Percentiles rank a stretch among this genome's conserved stretches.
Conservation (phyloP, 2,888 invertebrate species). For the Yponomeuta malinellus region DNA sequence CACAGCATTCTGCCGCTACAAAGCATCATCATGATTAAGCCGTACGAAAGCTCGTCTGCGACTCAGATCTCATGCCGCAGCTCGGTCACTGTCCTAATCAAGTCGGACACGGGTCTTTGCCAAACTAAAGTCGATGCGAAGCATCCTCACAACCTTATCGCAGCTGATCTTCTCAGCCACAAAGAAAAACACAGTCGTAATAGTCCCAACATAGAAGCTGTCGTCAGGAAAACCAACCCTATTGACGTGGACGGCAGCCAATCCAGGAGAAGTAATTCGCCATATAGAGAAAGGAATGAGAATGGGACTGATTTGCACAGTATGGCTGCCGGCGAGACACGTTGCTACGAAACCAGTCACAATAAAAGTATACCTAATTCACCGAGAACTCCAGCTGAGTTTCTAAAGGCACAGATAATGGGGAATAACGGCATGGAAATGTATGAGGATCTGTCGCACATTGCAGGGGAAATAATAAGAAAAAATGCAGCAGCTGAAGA, state of each 20-base stretch:
- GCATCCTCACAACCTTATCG: too few species aligned
- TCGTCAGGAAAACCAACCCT: not conserved
- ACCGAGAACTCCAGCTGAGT: not conserved
- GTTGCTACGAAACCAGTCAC: not conserved
- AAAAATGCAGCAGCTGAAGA: not conserved
- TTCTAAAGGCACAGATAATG: not conserved
- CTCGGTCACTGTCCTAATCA: not conserved
- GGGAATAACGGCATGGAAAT: not conserved
- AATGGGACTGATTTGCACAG: not conserved
- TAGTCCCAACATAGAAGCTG: not conserved
- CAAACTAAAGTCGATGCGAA: not conserved
- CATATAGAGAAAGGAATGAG: not conserved
- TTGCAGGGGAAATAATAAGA: not conserved
- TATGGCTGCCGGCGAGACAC: not conserved
- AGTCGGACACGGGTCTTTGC: not conserved
- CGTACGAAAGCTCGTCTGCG: not conserved
- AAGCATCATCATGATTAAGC: not conserved
- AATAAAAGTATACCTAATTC: not conserved
- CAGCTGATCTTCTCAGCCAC: not conserved
- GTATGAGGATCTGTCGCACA: not conserved
- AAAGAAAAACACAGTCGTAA: not conserved
- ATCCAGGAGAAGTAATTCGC: not conserved
- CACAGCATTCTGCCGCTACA: not conserved
- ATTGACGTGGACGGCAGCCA: not conserved
- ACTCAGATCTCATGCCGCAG: not conserved